Base-by-base conservation (phyloP, 2,888 invertebrate species). In the Nomada fucata region DNA sequence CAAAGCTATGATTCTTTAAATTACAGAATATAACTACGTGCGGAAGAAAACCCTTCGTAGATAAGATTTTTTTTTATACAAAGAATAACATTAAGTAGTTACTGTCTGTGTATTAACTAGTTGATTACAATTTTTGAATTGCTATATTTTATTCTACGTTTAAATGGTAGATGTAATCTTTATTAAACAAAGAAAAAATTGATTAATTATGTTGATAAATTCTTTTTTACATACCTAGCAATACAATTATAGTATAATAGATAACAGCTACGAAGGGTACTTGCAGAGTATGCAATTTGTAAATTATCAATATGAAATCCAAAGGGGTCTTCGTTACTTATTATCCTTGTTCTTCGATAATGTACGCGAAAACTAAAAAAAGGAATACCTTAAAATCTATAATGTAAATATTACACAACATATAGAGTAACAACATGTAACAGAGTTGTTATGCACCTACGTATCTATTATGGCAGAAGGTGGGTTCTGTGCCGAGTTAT, bases 401-500 rank as follows among this genome's bases (percentile, higher is more conserved):
- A 72, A 72, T 82, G 90, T 89, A 89, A 90, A 90, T 85, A 91
- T 89, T 90, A 91, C 83, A 91, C 89, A 91, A 91, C 91, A 91
- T 86, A 91, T 88, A 90, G 87, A 89, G 82, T 82, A 91, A 91
- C 90, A 90, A 89, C 86, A 86, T 88, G 77, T 87, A 91, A 91
- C 89, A 91, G 73, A 87, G 82, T 61, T 61, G n/a, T 71, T 72
- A 87, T 82, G 84, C 86, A 89, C 85, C 86, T 90, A 90, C 36
- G 67, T 78, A 82, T 87, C 88, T 91, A 89, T 69, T 90, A 90
- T 90, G 91, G 91, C 90, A 90, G 84, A 90, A 86, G 81, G 86
- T 90, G 87, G 88, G 86, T 89, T 88, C 85, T 89, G 89, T 90
- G 91, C 90, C 90, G 91, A 91, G 91, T 89, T 91, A 90, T 89